Percentiles rank a stretch among this genome's conserved stretches.
Evolutionary conservation across 2,797 vertebrate species (phyloP).

Genomic region (Antennarius maculatus): DNA sequence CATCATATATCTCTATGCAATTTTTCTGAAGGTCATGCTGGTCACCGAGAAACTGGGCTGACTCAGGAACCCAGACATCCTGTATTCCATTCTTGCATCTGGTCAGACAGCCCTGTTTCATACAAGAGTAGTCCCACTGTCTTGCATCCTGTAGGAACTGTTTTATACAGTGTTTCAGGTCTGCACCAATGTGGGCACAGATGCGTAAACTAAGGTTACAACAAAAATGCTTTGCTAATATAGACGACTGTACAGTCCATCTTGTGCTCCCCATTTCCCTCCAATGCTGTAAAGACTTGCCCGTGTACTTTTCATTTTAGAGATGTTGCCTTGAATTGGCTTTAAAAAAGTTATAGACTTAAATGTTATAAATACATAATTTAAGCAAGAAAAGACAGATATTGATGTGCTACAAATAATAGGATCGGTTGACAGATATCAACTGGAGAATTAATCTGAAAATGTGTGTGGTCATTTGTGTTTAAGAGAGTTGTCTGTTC

Average conservation of each 20-base stretch:
- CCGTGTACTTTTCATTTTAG: constrained; percentile 75
- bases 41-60: constrained; percentile 72
- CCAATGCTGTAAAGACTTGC: constrained; percentile 71
- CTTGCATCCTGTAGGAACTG: constrained; percentile 66
- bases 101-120: constrained; percentile 35
- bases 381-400: constrained; percentile 67
- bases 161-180: constrained; percentile 77
- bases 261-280: constrained; percentile 70
- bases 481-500: constrained; percentile 55
- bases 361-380: constrained; percentile 74
- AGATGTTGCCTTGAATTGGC: constrained; percentile 81
- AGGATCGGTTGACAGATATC: constrained; percentile 68
- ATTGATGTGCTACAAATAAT: constrained; percentile 77
- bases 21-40: constrained; percentile 70
- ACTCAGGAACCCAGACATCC: constrained; percentile 74
- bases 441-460: constrained; percentile 70
- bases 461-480: constrained; percentile 67
- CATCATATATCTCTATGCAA: constrained; percentile 83
- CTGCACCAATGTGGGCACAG: constrained; percentile 62
- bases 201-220: constrained; percentile 54
- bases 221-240: constrained; percentile 73
- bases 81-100: constrained; percentile 37
- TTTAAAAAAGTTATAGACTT: constrained; percentile 66
- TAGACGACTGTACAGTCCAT: constrained; percentile 82
- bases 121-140: constrained; percentile 29